Base-by-base conservation (phyloP, 2,113 vertebrate species). In the Dromaius novaehollandiae region DNA sequence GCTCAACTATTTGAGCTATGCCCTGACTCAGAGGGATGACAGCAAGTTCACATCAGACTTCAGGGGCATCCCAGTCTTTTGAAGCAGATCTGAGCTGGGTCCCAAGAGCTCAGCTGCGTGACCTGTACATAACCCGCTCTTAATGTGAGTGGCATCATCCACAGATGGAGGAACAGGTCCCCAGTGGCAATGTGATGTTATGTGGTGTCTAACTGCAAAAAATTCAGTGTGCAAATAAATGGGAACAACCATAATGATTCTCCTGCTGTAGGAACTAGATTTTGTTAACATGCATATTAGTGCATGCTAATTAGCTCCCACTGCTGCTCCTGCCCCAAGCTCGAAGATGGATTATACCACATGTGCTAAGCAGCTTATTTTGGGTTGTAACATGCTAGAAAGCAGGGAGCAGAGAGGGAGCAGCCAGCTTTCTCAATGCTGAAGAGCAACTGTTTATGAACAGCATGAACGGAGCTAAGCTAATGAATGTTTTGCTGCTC, bases 31-130 rank as follows among this genome's bases (percentile, higher is more conserved):
- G 30, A 32, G 44, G 68, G 71, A 32, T 0, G 2, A 38, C 0
- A 1, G 8, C 4, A 0, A 0, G 2, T 28, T 66, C 0, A 0
- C 66, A 19, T 7, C 25, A 36, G 36, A 38, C 1, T 1, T 36
- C 21, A 22, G 12, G 32, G 42, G 53, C 55, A n/a, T 18, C 0
- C 9, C 24, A 22, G 26, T 63, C 26, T 64, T 16, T 55, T 65
- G 48, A 46, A 76, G 12, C 32, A 25, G 44, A 8, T 30, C 53
- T 12, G 77, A 78, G 82, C 55, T 8, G 26, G 24, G 30, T 21
- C 65, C n/a, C 65, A 7, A 19, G 51, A 79, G 15, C 68, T 88
- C 25, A 5, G 58, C 88, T 66, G 48, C 17, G 0, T 1, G 34
- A 32, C 55, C 78, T 30, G 56, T 58, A 61, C 58, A 2, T 42